phyloP scores from a whole-genome alignment of 1,140 invertebrate species.

The Melipona quadrifasciata region DNA sequence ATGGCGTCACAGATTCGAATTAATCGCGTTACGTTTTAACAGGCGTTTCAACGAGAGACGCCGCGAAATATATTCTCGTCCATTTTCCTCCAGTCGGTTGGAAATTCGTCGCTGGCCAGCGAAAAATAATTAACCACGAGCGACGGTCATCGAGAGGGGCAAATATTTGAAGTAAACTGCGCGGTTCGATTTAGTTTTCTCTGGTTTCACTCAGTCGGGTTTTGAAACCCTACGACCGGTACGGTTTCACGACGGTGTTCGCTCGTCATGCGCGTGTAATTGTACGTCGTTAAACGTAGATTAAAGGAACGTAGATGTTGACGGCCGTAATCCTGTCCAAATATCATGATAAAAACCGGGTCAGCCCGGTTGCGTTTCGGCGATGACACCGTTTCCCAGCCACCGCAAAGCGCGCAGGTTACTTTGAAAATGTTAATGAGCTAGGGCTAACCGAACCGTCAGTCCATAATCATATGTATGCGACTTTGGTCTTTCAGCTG shows the following conservation, averaged over 20 bases:
- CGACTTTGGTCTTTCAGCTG: background rate
- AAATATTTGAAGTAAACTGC: conserved; percentile 19
- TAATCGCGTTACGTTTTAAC: background rate
- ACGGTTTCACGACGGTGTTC: background rate
- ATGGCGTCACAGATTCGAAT: background rate
- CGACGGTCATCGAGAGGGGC: background rate
- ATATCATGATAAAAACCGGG: conserved; percentile 7
- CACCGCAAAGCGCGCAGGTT: background rate
- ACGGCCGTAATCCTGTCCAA: background rate
- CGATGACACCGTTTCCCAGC: background rate
- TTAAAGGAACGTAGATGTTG: conserved; percentile 10
- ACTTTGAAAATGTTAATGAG: conserved; percentile 37
- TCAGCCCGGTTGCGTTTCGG: background rate
- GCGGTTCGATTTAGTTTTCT: background rate
- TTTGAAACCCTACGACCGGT: background rate
- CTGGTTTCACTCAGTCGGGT: background rate
- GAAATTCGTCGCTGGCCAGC: background rate
- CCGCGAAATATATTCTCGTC: too few relatives aligned
- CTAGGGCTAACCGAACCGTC: background rate
- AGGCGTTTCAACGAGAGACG: background rate
- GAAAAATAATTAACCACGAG: conserved; percentile 14
- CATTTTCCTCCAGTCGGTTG: too few relatives aligned
- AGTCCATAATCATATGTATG: background rate
- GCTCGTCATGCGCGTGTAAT: background rate
- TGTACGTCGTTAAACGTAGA: background rate